phyloP scores from a whole-genome alignment of 2,888 invertebrate species.

The Agrochola macilenta region DNA sequence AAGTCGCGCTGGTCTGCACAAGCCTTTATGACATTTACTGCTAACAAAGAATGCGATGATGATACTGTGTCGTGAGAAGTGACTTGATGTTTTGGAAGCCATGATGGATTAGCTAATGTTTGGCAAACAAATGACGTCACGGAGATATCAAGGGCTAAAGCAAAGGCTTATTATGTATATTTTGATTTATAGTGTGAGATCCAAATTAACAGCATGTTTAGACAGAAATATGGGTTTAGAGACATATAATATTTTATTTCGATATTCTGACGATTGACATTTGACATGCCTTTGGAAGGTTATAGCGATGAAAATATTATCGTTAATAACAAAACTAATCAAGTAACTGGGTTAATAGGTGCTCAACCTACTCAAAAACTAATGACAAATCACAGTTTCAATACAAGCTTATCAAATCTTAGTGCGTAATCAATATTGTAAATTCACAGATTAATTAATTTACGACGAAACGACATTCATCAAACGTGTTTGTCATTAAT shows the following conservation, averaged over 20 bases:
- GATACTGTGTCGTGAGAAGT: slow-evolving; percentile 21
- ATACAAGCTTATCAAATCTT: slow-evolving; percentile 10
- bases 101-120: slow-evolving; percentile 61
- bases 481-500: slow-evolving; percentile 27
- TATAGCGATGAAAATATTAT: neutral
- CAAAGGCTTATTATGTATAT: slow-evolving; percentile 35
- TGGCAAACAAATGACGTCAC: slow-evolving; percentile 53
- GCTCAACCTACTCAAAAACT: neutral
- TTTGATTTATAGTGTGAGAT: slow-evolving; percentile 42
- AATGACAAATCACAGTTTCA: slow-evolving; percentile 26
- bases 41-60: slow-evolving; percentile 50
- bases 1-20: too few relatives aligned
- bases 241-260: neutral
- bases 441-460: slow-evolving; percentile 42
- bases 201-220: slow-evolving; percentile 3
- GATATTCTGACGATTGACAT: neutral
- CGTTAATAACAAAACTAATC: neutral
- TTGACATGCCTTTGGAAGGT: neutral
- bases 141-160: slow-evolving; percentile 35
- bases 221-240: neutral
- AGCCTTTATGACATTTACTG: slow-evolving; percentile 36
- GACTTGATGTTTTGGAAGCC: slow-evolving; percentile 28
- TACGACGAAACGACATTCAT: slow-evolving; percentile 21
- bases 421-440: slow-evolving; percentile 27
- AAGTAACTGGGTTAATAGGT: slow-evolving; percentile 23